These are phyloP conservation scores for Drosophila jambulina DNA, from an alignment of 1,140 invertebrate species.

Conservation along the genomic window DNA sequence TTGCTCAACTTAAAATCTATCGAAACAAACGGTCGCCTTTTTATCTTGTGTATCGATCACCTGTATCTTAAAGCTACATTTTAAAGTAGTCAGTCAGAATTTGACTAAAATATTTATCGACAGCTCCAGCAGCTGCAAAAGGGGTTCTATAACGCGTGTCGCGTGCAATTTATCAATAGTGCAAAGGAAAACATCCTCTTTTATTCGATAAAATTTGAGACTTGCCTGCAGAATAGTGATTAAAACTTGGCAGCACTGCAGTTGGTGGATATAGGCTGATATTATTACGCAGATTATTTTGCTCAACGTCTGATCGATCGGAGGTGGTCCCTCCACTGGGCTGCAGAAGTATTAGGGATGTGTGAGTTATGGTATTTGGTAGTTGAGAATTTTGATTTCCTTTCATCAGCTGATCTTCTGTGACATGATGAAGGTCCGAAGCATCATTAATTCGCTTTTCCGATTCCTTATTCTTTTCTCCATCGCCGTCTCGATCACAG, in stretches of 20 bases:
- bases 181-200: slow-evolving; percentile 2
- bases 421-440: slow-evolving; percentile 21
- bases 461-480: slow-evolving; percentile 17
- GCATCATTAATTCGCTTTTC: slow-evolving; percentile 8
- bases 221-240: slow-evolving; percentile 90
- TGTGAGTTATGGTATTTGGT: slow-evolving; percentile 35
- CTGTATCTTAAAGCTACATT: not conserved
- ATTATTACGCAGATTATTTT: slow-evolving; percentile 85
- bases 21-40: not conserved
- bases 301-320: slow-evolving; percentile 55
- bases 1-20: not conserved
- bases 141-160: slow-evolving; percentile 9
- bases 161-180: slow-evolving; percentile 13
- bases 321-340: slow-evolving; percentile 27
- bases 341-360: slow-evolving; percentile 62
- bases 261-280: slow-evolving; percentile 86
- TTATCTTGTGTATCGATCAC: not conserved
- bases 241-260: slow-evolving; percentile 90
- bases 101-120: not conserved
- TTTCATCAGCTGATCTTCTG: slow-evolving; percentile 34
- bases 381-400: slow-evolving; percentile 13
- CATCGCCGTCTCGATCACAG: slow-evolving; percentile 5
- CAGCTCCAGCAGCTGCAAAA: not conserved
- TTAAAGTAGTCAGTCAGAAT: not conserved
- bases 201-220: slow-evolving; percentile 51